Evolutionary conservation across 2,888 invertebrate genomes (phyloP).

Genomic region (Euclidia mi): DNA sequence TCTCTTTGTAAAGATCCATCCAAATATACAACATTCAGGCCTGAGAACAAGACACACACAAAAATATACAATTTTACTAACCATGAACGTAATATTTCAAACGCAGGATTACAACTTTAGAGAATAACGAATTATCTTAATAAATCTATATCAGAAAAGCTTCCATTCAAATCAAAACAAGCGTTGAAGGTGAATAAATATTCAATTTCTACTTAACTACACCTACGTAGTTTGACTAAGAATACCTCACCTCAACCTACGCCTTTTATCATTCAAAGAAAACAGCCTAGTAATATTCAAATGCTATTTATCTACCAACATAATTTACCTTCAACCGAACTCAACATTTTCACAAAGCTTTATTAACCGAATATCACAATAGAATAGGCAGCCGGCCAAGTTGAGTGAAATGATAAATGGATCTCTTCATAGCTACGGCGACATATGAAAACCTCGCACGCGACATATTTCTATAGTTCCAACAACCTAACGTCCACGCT

Average conservation of each 20-base stretch:
- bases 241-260: background rate
- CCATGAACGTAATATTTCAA: no score
- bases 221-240: no score
- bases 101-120: no score
- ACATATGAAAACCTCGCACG: constrained; percentile 40
- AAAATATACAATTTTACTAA: no score
- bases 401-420: constrained; percentile 49
- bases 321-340: constrained; percentile 14
- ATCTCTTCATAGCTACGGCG: constrained; percentile 30
- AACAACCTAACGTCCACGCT: constrained; percentile 37
- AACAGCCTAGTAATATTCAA: background rate
- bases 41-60: no score
- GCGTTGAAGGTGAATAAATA: no score
- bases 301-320: constrained; percentile 15
- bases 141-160: no score
- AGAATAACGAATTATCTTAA: no score
- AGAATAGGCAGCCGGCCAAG: constrained; percentile 43
- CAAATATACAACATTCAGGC: no score
- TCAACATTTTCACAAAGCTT: constrained; percentile 27
- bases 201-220: no score
- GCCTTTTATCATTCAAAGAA: background rate
- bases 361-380: constrained; percentile 33
- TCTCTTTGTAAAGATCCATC: no score
- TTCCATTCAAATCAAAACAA: no score
- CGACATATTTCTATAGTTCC: constrained; percentile 37